Conservation (phyloP, 2,797 vertebrate genomes). For the Brotula barbata region DNA sequence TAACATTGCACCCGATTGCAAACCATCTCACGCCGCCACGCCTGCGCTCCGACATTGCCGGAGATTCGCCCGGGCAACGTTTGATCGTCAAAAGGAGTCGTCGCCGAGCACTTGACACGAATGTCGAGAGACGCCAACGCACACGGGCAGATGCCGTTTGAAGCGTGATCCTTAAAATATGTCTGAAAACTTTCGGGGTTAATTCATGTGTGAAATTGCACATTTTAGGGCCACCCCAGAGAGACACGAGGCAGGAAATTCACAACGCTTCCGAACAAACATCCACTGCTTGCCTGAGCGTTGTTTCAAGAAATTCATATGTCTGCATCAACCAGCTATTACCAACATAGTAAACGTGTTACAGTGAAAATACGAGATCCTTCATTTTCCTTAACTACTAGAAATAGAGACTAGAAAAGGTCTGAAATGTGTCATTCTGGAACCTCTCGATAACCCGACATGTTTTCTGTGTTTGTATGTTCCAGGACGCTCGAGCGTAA, state of each 20-base stretch:
- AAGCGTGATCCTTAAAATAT: background rate
- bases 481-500: conserved; percentile 95
- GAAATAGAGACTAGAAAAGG: background rate
- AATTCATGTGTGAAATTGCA: conserved; percentile 50
- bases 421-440: background rate
- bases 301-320: no score
- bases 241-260: conserved; percentile 17
- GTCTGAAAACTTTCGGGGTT: conserved; percentile 33
- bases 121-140: conserved; percentile 7
- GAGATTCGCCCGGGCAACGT: background rate
- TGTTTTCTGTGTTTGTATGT: conserved; percentile 9
- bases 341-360: no score
- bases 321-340: no score
- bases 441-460: background rate
- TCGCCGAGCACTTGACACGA: conserved; percentile 17
- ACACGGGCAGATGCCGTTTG: conserved; percentile 2
- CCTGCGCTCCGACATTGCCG: background rate
- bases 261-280: conserved; percentile 38
- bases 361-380: no score
- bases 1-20: no score
- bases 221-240: conserved; percentile 19
- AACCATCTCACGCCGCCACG: background rate
- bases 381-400: no score
- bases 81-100: conserved; percentile 4
- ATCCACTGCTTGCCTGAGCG: no score